Evolutionary conservation across 2,113 vertebrate species (phyloP), one percentile per base, ranked within the genome.

Genomic region (Cochlearius cochlearius): DNA sequence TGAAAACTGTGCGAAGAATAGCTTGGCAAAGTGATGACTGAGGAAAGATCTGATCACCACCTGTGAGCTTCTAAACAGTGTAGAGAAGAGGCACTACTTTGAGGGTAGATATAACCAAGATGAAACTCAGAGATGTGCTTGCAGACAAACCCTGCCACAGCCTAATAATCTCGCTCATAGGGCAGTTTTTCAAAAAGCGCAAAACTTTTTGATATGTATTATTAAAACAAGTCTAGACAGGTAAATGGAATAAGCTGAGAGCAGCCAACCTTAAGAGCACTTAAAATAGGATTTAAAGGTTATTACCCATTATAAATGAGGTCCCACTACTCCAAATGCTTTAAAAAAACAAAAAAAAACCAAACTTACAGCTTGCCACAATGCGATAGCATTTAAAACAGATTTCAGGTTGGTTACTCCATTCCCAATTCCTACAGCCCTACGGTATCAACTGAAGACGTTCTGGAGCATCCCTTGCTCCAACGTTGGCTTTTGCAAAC

Each of bases 1-100:
- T 3, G 3, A 47, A 45, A 21, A 30, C 53, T 52, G 25, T 9
- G 36, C n/a, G 49, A 81, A 94, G 39, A 68, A 64, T 2, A 45
- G 26, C 53, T 23, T n/a, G 21, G 13, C 36, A 87, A 75, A 73
- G 49, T 1, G 0, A 55, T 9, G 39, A 26, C 50, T 50, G 56
- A 69, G 38, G 41, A 76, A 76, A 88, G 27, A 73, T 38, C 15
- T 58, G 34, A 77, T 47, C 30, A 43, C 38, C 18, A 68, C 38
- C 43, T 49, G 22, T 0, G 2, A 81, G 27, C 34, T 72, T 62
- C 71, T 79, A 25, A 53, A 41, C 0, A 1, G 41, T 5, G 17
- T 7, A 66, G 34, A 59, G 11, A 6, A 55, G 5, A 71, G 30
- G 55, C 34, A 16, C 49, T 41, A 30, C 63, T 82, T 11, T 52